These are phyloP conservation scores for Aselliscus stoliczkanus DNA, from an alignment of 2,797 vertebrate genomes.

Conservation along the genomic window DNA sequence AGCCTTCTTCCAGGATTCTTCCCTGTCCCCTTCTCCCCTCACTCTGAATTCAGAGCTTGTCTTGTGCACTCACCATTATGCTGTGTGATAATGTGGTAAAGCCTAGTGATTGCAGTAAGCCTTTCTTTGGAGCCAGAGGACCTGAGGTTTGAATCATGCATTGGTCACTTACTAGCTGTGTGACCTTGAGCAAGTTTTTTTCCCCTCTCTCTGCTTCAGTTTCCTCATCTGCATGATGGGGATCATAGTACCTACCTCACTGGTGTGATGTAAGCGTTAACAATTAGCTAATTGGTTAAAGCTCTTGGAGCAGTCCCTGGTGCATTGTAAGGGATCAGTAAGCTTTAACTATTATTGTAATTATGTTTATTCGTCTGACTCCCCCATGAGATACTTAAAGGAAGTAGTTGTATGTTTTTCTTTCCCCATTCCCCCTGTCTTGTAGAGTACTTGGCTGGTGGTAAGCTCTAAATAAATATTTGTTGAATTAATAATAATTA, in stretches of 20 bases:
- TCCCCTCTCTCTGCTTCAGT: neutral
- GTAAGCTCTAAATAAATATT: constrained; percentile 60
- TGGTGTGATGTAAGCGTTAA: neutral
- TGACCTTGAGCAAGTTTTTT: neutral
- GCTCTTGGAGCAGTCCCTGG: neutral
- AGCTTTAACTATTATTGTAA: constrained; percentile 52
- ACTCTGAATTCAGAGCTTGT: neutral
- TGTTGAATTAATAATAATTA: constrained; percentile 72
- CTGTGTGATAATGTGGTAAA: neutral
- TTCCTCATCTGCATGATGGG: neutral
- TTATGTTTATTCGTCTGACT: constrained; percentile 53
- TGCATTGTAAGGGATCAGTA: neutral
- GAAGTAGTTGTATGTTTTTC: constrained; percentile 62
- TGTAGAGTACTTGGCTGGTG: constrained; percentile 52
- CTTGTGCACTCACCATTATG: fast-evolving
- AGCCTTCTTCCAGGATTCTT: neutral
- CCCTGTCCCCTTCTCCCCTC: neutral
- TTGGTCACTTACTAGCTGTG: neutral
- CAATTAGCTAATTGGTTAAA: neutral
- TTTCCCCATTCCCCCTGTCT: constrained; percentile 37
- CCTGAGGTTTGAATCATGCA: neutral
- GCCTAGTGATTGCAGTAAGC: neutral
- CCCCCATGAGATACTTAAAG: constrained; percentile 41
- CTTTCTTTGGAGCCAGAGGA: neutral
- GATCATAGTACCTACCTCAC: neutral